Evolutionary conservation across 2,113 vertebrate species (phyloP).

Genomic region (rabbit (Oryctolagus cuniculus)): DNA sequence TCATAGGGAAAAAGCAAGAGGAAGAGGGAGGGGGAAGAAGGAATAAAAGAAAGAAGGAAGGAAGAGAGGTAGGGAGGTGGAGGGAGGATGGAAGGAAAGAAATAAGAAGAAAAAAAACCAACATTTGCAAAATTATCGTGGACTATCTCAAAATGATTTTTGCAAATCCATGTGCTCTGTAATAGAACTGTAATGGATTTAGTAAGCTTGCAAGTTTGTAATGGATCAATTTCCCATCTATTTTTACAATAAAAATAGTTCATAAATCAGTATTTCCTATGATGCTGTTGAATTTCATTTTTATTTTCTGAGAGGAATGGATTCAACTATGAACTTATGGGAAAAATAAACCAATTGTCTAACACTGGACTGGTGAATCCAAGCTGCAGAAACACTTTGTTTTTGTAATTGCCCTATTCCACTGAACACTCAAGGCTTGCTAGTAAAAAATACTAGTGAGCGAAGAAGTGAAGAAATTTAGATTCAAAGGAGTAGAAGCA

Average conservation of each 20-base stretch:
- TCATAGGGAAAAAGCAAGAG: constrained; percentile 8
- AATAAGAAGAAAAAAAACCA: neutral
- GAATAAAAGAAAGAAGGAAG: neutral
- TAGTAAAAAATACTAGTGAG: constrained; percentile 10
- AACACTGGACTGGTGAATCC: constrained; percentile 46
- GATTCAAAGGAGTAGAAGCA: neutral
- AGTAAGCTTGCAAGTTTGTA: constrained; percentile 67
- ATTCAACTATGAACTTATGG: constrained; percentile 78
- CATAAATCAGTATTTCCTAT: constrained; percentile 85
- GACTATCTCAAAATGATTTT: constrained; percentile 84
- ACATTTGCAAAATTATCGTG: constrained; percentile 67
- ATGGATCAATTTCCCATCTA: constrained; percentile 85
- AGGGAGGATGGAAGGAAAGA: neutral
- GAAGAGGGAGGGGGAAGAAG: neutral
- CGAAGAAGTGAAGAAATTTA: neutral
- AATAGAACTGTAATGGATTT: neutral
- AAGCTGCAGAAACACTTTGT: constrained; percentile 52
- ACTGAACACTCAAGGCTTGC: neutral
- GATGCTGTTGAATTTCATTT: constrained; percentile 58
- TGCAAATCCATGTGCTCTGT: constrained; percentile 81
- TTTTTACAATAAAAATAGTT: constrained; percentile 84
- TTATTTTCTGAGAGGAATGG: constrained; percentile 63
- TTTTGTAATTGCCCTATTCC: constrained; percentile 3
- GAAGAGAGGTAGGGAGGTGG: neutral
- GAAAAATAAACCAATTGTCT: constrained; percentile 54